Evolutionary conservation across 64 coral and sea anemone species (phyloP).

Genomic region (Pachyseris speciosa): DNA sequence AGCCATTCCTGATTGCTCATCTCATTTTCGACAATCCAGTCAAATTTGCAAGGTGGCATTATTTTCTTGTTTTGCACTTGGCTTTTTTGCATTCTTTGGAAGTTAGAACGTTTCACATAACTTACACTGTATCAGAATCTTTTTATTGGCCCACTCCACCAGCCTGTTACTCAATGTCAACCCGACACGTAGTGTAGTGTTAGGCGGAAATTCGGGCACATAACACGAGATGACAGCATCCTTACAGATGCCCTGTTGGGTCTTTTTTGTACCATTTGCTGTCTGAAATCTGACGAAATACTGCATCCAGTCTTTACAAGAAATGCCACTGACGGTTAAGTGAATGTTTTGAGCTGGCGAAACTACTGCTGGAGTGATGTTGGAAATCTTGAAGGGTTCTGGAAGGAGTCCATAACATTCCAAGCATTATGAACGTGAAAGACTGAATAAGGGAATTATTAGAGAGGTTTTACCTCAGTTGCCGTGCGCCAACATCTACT

Average conservation of each 20-base stretch:
- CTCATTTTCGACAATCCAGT: too few species aligned
- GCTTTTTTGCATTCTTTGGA: too few species aligned
- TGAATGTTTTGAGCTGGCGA: constrained; percentile 53
- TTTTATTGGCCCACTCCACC: constrained; percentile 68
- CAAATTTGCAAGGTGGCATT: too few species aligned
- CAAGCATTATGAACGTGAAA: not conserved
- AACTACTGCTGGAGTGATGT: constrained; percentile 61
- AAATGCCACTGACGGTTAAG: constrained; percentile 66
- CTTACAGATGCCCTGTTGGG: constrained; percentile 71
- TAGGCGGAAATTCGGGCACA: constrained; percentile 67
- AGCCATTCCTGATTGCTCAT: too few species aligned
- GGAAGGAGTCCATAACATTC: not conserved
- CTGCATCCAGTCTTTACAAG: constrained; percentile 73
- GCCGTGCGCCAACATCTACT: too few species aligned
- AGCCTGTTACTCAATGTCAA: constrained; percentile 80
- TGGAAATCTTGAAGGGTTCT: constrained; percentile 75
- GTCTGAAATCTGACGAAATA: constrained; percentile 78
- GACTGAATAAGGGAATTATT: too few species aligned
- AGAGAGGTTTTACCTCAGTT: too few species aligned
- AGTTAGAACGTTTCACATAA: too few species aligned
- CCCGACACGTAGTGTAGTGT: constrained; percentile 72
- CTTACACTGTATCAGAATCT: constrained; percentile 76
- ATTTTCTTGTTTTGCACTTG: too few species aligned
- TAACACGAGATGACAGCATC: constrained; percentile 72
- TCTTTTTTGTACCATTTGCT: constrained; percentile 70